phyloP scores from a whole-genome alignment of 2,797 vertebrate genomes.

The Syndactyla subalaris region DNA sequence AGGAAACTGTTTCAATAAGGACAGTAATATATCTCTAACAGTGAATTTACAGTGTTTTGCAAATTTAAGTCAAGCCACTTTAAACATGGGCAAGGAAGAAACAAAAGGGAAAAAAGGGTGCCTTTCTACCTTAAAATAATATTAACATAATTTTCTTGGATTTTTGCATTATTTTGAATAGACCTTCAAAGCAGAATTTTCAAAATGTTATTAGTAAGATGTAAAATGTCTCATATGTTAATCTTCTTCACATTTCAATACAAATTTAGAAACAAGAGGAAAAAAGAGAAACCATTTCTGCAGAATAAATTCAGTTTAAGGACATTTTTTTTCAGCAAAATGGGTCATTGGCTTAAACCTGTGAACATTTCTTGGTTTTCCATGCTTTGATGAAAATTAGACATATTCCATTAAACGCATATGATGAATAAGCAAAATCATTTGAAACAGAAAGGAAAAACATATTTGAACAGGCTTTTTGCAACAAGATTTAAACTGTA shows the following conservation, averaged over 20 bases:
- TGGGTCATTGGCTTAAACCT: not conserved
- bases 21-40: not conserved
- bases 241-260: not conserved
- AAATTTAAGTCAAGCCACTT: not conserved
- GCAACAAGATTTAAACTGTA: not conserved
- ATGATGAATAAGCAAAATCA: slow-evolving; percentile 27
- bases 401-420: not conserved
- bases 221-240: not conserved
- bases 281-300: not conserved
- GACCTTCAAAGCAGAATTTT: not conserved
- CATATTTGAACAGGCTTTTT: not conserved
- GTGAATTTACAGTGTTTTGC: not conserved
- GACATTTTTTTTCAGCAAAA: not conserved
- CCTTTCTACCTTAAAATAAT: slow-evolving; percentile 2
- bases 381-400: slow-evolving; percentile 27
- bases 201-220: slow-evolving; percentile 12
- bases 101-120: not conserved
- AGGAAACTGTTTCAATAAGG: not conserved
- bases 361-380: slow-evolving; percentile 1
- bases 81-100: not conserved
- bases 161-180: slow-evolving; percentile 14
- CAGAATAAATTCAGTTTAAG: not conserved
- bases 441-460: slow-evolving; percentile 38
- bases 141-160: not conserved
- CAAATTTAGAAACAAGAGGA: not conserved